Evolutionary conservation across 2,888 invertebrate species (phyloP), one percentile per base, ranked within the genome.

Genomic region (Norana najaformis): DNA sequence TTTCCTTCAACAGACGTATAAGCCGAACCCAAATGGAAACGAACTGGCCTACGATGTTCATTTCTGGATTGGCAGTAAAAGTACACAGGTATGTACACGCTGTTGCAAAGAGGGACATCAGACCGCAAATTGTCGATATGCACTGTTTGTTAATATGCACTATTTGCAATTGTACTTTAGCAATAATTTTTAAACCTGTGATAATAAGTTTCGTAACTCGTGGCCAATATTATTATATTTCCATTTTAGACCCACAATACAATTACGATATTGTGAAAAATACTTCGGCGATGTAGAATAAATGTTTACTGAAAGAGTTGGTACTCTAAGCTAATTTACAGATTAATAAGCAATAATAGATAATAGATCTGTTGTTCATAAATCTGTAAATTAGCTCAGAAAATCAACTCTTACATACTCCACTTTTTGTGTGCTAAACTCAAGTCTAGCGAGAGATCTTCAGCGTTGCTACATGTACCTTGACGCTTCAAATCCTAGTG

Each of bases 11-110:
- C 92, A 95, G 94, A 94, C 94, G 0, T 94, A 93, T 92, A 93
- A 93, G 91, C 91, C 90, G 35, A 93, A 93, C 85, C 92, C 92
- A 11, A 85, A 88, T 16, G 93, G 92, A 90, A 92, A 91, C 11
- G 94, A 94, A 18, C 90, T 95, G 14, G 91, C 92, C 16, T 94
- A 93, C 91, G 95, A 95, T 90, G 93, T 94, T 13, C 95, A 95
- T 92, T 95, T 95, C 92, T 95, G 95, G 95, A 95, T 95, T 90
- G 95, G 95, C 16, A 93, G 93, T 90, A 92, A 93, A 92, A 95
- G 95, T 91, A 93, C 94, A 30, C 94, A 94, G 93, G 95, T 94
- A 23, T 20, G 37, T 35, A n/a, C n/a, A n/a, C 30, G 69, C n/a
- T 69, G 23, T 30, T 30, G 53, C 53, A 23, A 53, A 30, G 37